Evolutionary conservation across 2,113 vertebrate genomes (phyloP), one percentile per base, ranked within the genome.

Genomic region (Aythya baeri): DNA sequence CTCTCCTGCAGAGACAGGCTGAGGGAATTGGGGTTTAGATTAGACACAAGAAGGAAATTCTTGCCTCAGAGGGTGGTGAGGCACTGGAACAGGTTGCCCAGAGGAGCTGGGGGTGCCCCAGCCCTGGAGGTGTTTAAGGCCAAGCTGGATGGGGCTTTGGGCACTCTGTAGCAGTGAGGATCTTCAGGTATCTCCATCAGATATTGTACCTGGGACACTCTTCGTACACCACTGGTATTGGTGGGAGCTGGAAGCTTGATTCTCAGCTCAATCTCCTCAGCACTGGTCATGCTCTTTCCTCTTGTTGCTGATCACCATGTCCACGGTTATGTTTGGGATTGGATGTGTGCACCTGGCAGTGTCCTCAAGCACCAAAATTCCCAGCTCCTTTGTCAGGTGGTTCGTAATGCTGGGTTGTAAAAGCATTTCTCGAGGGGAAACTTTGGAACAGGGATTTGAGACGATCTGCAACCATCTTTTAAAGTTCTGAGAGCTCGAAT

Each of bases 161-260:
- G 44, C 46, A 10, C 46, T 25, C 52, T 77, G 63, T 17, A 36
- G 55, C 23, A 27, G 4, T 31, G 7, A 46, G 3, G 11, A 27
- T 79, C 27, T 52, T 66, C 18, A 18, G 13, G 16, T 54, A 8
- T 75, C 13, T 87, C 25, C 46, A 14, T 25, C 23, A 27, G 13
- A 4, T 4, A 4, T 5, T 4, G 3, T 43, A 27, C 0, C 2
- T 50, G 59, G 31, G 65, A 22, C 21, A 2, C 20, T 67, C 4
- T 0, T 38, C 9, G 2, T 11, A 23, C 66, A n/a, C 26, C 15
- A 46, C 26, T 49, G 59, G 41, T 21, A 2, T 18, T n/a, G 81
- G 46, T 3, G 6, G 67, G 26, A 86, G 38, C 43, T 77, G 61
- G 25, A 26, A 54, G 67, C 26, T 43, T 13, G 31, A 38, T 66